Base-by-base conservation (phyloP, 2,888 invertebrate species). In the Oscheius sp. region DNA sequence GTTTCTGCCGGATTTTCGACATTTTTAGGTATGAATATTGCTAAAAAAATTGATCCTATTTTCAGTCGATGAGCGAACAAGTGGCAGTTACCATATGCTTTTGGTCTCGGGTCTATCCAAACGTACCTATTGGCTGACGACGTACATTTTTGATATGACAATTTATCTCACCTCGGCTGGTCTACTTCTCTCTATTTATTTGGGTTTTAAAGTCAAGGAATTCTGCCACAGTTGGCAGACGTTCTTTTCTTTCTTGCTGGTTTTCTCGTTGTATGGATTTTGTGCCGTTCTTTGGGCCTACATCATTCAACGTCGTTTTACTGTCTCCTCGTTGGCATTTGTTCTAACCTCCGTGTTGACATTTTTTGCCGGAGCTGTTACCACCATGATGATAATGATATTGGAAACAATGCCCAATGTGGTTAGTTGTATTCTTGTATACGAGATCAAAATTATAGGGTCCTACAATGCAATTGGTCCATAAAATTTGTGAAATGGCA, bases 301-400 rank as follows among this genome's bases (percentile, higher is more conserved):
- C 90, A 91, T 94, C 25, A 89, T 91, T 23, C 93, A 93, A 89
- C 93, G 93, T 88, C 73, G 92, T 71, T 95, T 95, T 90, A 89
- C 89, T 21, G 93, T 94, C 78, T 92, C 95, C 2, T 93, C 94
- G 86, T 91, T 94, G 68, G 94, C 94, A 35, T 94, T 94, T 89
- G 94, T 95, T 89, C 91, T 93, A 13, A 91, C 95, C 78, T 93
- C 94, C 86, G 93, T 94, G 86, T 84, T 92, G 46, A 94, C 94
- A 89, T 92, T 94, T 23, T 93, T 95, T 88, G 90, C 94, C 59
- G 95, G 95, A 0, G 91, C 91, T 12, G 89, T 90, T 2, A 87
- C 90, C 5, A 89, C 90, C 2, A 79, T 90, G 79, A 86, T 83
- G 6, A 82, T 88, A 2, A 76, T 82, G 25, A 45, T 87, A 23